phyloP scores from a whole-genome alignment of 2,888 invertebrate species.

The Ganaspis brasiliensis region DNA sequence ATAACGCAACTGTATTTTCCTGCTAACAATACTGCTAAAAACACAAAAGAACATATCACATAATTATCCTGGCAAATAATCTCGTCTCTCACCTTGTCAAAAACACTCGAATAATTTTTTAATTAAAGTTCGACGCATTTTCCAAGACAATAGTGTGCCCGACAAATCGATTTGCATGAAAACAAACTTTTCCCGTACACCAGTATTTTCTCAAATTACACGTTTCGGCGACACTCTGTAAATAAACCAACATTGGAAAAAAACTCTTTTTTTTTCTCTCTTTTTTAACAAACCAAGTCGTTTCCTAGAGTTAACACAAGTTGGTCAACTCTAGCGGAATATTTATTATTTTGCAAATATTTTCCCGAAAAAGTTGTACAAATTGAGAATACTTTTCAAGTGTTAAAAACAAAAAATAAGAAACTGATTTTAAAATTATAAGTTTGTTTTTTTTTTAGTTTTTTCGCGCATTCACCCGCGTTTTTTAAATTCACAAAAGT shows the following conservation, averaged over 20 bases:
- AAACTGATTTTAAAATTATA: no score
- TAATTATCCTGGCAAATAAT: background rate
- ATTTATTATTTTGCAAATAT: background rate
- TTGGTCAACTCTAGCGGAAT: background rate
- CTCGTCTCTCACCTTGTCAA: background rate
- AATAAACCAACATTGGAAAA: slow-evolving; percentile 5
- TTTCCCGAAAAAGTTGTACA: no score
- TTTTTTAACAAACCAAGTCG: background rate
- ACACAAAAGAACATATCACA: no score
- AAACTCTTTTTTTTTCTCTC: background rate
- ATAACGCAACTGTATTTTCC: no score
- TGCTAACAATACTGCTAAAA: no score
- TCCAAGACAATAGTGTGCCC: background rate
- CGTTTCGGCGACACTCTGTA: slow-evolving; percentile 7
- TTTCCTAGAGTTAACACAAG: background rate
- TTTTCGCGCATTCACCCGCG: slow-evolving; percentile 12
- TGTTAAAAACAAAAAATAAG: no score
- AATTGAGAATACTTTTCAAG: no score
- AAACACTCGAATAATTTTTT: background rate
- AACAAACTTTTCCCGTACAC: background rate
- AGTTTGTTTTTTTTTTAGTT: no score
- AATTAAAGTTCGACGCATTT: slow-evolving; percentile 12
- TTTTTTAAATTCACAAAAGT: slow-evolving; percentile 9
- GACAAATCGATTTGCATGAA: slow-evolving; percentile 5
- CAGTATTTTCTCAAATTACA: slow-evolving; percentile 7